A percentile compares a stretch with the other conserved stretches of the same genome.
phyloP scores from a whole-genome alignment of 1,140 invertebrate species.

The Sycobia sp. region DNA sequence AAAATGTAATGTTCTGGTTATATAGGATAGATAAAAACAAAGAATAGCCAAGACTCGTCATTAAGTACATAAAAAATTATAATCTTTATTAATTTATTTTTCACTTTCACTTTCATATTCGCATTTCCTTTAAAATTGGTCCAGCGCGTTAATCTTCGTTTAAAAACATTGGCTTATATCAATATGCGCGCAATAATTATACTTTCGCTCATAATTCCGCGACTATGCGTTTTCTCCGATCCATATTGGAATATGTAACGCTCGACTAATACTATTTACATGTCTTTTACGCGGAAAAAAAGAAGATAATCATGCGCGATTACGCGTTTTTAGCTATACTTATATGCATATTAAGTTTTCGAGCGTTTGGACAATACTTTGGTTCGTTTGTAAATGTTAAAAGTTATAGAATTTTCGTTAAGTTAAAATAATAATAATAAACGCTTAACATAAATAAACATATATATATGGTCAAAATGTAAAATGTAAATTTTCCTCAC shows the following conservation, averaged over 20 bases:
- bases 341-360: constrained; percentile 1
- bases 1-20: too few species aligned
- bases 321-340: too few species aligned
- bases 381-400: background rate
- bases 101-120: too few species aligned
- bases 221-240: background rate
- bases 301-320: too few species aligned
- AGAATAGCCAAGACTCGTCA: too few species aligned
- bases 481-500: too few species aligned
- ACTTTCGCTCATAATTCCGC: background rate
- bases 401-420: too few species aligned
- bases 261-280: constrained; percentile 31
- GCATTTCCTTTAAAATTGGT: constrained; percentile 15
- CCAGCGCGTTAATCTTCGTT: constrained; percentile 2
- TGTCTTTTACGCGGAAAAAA: constrained; percentile 13
- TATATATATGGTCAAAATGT: too few species aligned
- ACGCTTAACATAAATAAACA: background rate
- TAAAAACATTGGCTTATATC: too few species aligned
- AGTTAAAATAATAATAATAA: constrained; percentile 4
- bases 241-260: constrained; percentile 11
- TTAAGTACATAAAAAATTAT: too few species aligned
- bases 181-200: background rate
- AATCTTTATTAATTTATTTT: too few species aligned
- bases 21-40: too few species aligned
- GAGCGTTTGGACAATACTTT: constrained; percentile 28